Evolutionary conservation across 2,888 invertebrate genomes (phyloP), one percentile per base, ranked within the genome.

Genomic region (Cancer borealis): DNA sequence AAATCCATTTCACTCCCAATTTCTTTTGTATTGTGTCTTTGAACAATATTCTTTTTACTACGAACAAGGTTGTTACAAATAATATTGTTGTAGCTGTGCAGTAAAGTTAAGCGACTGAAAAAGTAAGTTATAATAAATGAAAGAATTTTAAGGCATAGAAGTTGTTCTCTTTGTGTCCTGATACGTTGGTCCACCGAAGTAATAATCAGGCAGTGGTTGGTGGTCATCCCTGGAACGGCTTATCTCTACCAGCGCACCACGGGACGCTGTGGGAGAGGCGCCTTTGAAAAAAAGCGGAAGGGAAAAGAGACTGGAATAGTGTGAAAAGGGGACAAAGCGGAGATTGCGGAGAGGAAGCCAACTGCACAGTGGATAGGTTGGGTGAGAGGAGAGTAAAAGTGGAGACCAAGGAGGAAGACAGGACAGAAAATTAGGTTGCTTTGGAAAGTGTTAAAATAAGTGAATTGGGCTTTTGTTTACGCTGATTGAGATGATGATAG

Each of bases 301-400:
- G n/a, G 88, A 39, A n/a, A 46, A 88, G 88, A 88, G 88, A 88
- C 39, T 39, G 39, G 21, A 46, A 88, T 14, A 88, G 88, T 4
- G 88, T 21, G 26, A 88, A 39, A 26, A n/a, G n/a, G 88, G 12
- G 2, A 84, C 30, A 39, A n/a, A 88, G 88, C 6, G 30, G 46
- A 17, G 30, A 26, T 54, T 17, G 54, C 3, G 8, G 66, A 66
- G n/a, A 66, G 21, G 66, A 66, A 17, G 54, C 14, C 12, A 54
- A 54, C 14, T 54, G 54, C 17, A 12, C 54, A 54, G 17, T 54
- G 17, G 54, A 54, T 0, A 17, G 12, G 54, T 17, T 12, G 54
- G 10, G 66, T n/a, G 66, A 66, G 66, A 66, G n/a, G 66, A 66
- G 66, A 66, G 66, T 6, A n/a, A 66, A n/a, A 6, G 66, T n/a